Evolutionary conservation across 2,797 vertebrate genomes (phyloP), one percentile per base, ranked within the genome.

Genomic region (Otus scops): DNA sequence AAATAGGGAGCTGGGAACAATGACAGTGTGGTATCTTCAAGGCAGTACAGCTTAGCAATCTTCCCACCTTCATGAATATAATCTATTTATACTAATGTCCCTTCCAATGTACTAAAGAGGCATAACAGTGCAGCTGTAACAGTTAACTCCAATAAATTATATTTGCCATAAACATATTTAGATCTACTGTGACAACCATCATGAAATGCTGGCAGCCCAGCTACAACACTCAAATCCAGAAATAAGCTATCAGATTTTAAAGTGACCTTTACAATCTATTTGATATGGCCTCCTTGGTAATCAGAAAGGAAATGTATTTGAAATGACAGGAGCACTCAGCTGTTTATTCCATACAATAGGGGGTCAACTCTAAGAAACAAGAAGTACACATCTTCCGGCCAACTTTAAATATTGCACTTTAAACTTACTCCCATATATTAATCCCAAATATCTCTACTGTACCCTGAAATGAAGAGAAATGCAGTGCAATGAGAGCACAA

Each of bases 41-140:
- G 53, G 48, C 30, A 79, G 60, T 30, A 92, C 71, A 74, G 71
- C 51, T 91, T 75, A 67, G 59, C 85, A 89, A 70, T 89, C 60
- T 95, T 91, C 38, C 85, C 88, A 81, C 69, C 69, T 93, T 85
- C 76, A 32, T 32, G 48, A 75, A 89, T 59, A 73, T 34, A 3
- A 91, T 75, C 86, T 91, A 79, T 93, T 91, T 91, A 91, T 82
- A 93, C 85, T 85, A 87, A 76, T 24, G 30, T 70, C 67, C 71
- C 51, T 82, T 92, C 67, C 79, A 48, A 87, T 63, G 13, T 63
- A 78, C 70, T 82, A 57, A 54, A 85, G 28, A 94, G 36, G 63
- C 11, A 21, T 63, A 86, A 75, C 38, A 76, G 50, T 82, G 67
- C 87, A 54, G 59, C 60, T 93, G 2, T 22, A 92, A 73, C 39